Evolutionary conservation across 2,888 invertebrate species (phyloP).

Genomic region (Trachelus stipa): DNA sequence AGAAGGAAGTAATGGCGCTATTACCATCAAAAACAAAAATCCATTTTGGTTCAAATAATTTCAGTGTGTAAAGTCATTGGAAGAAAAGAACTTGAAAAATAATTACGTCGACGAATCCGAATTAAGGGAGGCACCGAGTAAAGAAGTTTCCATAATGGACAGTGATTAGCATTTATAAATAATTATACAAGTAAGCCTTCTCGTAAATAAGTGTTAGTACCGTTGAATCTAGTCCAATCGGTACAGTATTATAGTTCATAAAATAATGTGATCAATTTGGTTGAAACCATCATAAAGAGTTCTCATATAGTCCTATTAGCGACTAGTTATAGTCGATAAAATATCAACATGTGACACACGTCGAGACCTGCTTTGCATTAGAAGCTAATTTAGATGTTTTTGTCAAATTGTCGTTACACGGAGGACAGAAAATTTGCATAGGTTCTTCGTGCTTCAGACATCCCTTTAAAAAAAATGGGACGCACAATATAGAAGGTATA

Average conservation of each 20-base stretch:
- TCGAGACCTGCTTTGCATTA: constrained; percentile 29
- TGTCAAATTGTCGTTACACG: constrained; percentile 10
- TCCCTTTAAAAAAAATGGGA: constrained; percentile 18
- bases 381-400: constrained; percentile 29
- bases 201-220: constrained; percentile 38
- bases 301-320: background rate
- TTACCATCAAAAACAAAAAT: background rate
- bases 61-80: constrained; percentile 61
- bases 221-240: constrained; percentile 37
- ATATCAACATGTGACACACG: constrained; percentile 15
- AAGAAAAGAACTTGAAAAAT: constrained; percentile 61
- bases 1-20: background rate
- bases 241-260: constrained; percentile 41
- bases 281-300: constrained; percentile 27
- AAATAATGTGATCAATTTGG: constrained; percentile 27
- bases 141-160: constrained; percentile 56
- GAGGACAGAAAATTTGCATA: background rate
- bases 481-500: constrained; percentile 38
- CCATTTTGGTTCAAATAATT: constrained; percentile 15
- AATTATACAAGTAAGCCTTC: constrained; percentile 22
- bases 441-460: constrained; percentile 19
- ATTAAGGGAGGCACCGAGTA: constrained; percentile 50
- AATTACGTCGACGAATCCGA: constrained; percentile 63
- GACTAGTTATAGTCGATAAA: background rate
- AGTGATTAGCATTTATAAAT: constrained; percentile 51